Percentiles rank a stretch among this genome's conserved stretches.
Conservation (phyloP, 2,888 invertebrate species). For the Dioctria linearis region DNA sequence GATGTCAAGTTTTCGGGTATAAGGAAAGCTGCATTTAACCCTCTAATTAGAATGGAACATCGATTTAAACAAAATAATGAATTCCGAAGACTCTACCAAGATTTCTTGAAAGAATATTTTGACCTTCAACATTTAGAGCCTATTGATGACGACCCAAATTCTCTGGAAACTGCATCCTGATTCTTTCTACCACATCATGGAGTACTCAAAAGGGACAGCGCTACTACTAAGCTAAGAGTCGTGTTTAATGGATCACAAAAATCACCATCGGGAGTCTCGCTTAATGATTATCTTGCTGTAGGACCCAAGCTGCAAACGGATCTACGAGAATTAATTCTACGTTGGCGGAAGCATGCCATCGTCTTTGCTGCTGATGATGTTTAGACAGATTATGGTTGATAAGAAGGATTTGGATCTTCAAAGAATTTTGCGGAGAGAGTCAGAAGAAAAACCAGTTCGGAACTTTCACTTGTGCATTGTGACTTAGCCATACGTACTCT, state of each 20-base stretch:
- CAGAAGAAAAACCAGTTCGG: too few species aligned
- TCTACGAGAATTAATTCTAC: not conserved
- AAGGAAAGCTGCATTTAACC: not conserved
- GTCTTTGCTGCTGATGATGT: not conserved
- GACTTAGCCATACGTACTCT: too few species aligned
- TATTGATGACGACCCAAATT: not conserved
- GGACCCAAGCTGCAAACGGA: slow-evolving; percentile 2
- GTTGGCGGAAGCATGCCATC: not conserved
- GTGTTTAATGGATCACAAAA: slow-evolving; percentile 17
- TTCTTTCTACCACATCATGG: slow-evolving; percentile 9
- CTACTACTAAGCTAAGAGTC: slow-evolving; percentile 7
- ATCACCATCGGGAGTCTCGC: not conserved
- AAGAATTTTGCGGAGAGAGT: not conserved
- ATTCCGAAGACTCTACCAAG: not conserved
- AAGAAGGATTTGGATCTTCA: too few species aligned
- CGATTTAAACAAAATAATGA: not conserved
- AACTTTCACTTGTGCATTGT: too few species aligned
- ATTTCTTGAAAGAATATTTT: not conserved
- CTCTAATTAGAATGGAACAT: not conserved
- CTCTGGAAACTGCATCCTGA: not conserved
- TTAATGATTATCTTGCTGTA: not conserved
- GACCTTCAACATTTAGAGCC: not conserved
- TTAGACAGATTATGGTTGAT: too few species aligned
- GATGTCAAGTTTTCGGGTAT: not conserved
- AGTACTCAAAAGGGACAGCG: not conserved